Evolutionary conservation across 2,113 vertebrate genomes (phyloP), one percentile per base, ranked within the genome.

Genomic region (Pachyramphus minor): DNA sequence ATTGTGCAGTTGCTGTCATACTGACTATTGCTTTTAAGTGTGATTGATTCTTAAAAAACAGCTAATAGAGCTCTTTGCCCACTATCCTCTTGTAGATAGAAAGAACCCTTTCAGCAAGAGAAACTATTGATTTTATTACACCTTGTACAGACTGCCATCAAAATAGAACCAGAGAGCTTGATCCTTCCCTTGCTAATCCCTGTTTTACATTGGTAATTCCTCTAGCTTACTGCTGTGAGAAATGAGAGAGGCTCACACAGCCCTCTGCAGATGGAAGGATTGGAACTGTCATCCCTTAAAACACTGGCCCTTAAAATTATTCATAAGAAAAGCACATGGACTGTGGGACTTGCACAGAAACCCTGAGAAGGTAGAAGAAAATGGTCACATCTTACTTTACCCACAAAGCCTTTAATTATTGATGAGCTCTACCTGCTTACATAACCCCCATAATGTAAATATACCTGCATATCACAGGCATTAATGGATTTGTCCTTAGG

Each of bases 401-500:
- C 50, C 73, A 35, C 35, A 42, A 62, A 87, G 6, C 16, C 62
- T 85, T 87, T 72, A 72, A 93, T 96, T 90, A 96, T 90, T 87
- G 75, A 85, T 90, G 93, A 93, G 71, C 42, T 85, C 93, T 75
- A 84, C 77, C 84, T 93, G 87, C 74, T 96, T 87, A 73, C 49
- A 33, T 62, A 93, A 89, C 28, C 50, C 58, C 44, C 17, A 6
- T 63, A 69, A 92, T 86, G 39, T 84, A 84, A 94, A 89, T 80
- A 89, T 67, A 79, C 87, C 84, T 62, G 71, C 82, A 12, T 66
- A 82, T 74, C 42, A 18, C 81, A 62, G 8, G 9, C 59, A 73
- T 87, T 94, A 91, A 93, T 95, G 84, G 84, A 59, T 94, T 93
- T 94, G 71, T 96, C 95, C 89, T 95, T 49, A 92, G 89, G 94